Percentiles rank a stretch among this genome's conserved stretches.
phyloP scores from a whole-genome alignment of 2,888 invertebrate species.

The Epiblema foenella region DNA sequence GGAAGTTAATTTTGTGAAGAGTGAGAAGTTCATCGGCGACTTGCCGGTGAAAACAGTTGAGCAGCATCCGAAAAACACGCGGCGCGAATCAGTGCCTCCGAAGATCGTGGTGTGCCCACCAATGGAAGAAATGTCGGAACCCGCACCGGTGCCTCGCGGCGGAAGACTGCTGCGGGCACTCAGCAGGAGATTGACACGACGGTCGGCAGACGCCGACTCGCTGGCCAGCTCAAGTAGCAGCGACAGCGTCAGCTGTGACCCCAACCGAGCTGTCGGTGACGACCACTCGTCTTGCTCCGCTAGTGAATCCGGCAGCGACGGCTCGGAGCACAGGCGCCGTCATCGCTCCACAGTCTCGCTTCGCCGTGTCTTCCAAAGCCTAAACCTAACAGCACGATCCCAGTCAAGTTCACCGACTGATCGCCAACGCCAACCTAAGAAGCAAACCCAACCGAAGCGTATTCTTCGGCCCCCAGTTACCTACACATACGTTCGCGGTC shows the following conservation, averaged over 20 bases:
- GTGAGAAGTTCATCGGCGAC: conserved; percentile 69
- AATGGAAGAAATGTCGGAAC: conserved; percentile 82
- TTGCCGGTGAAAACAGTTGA: conserved; percentile 64
- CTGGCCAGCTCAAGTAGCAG: conserved; percentile 77
- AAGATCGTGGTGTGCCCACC: conserved; percentile 81
- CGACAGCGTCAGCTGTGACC: conserved; percentile 74
- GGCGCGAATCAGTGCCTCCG: conserved; percentile 71
- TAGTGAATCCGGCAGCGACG: conserved; percentile 87
- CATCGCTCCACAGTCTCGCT: conserved; percentile 87
- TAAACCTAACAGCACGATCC: conserved; percentile 87
- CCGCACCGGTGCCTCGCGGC: conserved; percentile 84
- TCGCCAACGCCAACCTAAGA: conserved; percentile 77
- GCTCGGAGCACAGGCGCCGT: conserved; percentile 79
- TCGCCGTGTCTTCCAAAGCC: conserved; percentile 89
- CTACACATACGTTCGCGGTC: conserved; percentile 92
- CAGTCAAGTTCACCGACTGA: conserved; percentile 86
- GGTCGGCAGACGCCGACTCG: conserved; percentile 75
- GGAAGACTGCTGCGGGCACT: conserved; percentile 88
- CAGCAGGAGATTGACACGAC: conserved; percentile 86
- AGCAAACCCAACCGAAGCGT: conserved; percentile 88
- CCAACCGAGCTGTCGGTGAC: conserved; percentile 62
- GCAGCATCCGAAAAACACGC: conserved; percentile 59
- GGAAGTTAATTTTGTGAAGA: conserved; percentile 65
- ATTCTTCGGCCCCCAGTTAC: conserved; percentile 91
- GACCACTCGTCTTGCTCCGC: conserved; percentile 82